phyloP scores from a whole-genome alignment of 2,888 invertebrate genomes.

The Bombylius discolor region DNA sequence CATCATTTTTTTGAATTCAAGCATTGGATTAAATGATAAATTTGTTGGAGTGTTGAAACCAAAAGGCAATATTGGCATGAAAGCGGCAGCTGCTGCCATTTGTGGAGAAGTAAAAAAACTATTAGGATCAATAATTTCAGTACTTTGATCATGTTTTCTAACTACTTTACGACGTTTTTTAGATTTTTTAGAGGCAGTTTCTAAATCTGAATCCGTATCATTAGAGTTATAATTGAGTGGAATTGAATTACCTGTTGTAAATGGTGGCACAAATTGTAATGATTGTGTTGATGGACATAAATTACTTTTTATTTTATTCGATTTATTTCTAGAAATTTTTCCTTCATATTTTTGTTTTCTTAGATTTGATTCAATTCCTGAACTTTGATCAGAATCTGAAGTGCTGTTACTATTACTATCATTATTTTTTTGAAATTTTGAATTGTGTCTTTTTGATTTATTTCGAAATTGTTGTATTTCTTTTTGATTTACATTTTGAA shows the following conservation, averaged over 20 bases:
- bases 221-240: too few relatives aligned
- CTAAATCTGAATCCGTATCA: too few relatives aligned
- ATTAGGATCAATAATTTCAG: too few relatives aligned
- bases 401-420: background rate
- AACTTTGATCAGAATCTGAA: background rate
- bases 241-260: too few relatives aligned
- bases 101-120: too few relatives aligned
- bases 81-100: too few relatives aligned
- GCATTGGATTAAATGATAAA: conserved; percentile 2
- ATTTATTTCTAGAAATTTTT: background rate
- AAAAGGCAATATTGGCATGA: background rate
- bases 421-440: background rate
- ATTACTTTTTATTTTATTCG: background rate
- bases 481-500: too few relatives aligned
- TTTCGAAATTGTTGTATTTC: too few relatives aligned
- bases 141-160: too few relatives aligned
- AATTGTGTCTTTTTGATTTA: too few relatives aligned
- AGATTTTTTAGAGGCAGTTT: too few relatives aligned
- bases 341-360: background rate
- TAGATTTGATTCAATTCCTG: background rate
- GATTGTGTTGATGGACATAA: background rate
- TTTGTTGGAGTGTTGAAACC: background rate
- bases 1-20: conserved; percentile 9
- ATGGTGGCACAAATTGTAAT: background rate
- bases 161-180: too few relatives aligned